Evolutionary conservation across 2,113 vertebrate genomes (phyloP), one percentile per base, ranked within the genome.

Genomic region (Phasianus colchicus): DNA sequence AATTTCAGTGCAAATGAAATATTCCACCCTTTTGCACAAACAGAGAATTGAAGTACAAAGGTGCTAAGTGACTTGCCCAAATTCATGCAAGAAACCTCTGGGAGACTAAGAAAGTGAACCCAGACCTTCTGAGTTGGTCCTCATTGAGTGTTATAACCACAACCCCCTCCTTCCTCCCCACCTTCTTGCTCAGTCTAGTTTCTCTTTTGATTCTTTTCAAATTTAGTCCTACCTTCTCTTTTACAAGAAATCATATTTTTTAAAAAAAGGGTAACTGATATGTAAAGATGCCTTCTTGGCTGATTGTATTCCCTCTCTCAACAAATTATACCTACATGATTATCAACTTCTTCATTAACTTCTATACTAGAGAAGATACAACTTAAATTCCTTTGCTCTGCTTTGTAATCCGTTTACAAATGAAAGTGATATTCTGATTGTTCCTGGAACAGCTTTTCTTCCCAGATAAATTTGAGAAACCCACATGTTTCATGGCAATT

Each of bases 211-310:
- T 94, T 95, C 42, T 93, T 92, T 40, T 67, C 58, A 88, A 95
- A 90, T 87, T 93, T 93, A 95, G 75, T 78, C 50, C 47, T 97
- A 93, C 77, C 38, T 60, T 96, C 93, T 95, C 69, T 96, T 88
- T 97, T 94, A 96, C 86, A 94, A 95, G 95, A 97, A 96, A 58
- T 83, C 75, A 73, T 76, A 54, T 79, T 38, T 66, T 67, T 66
- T 71, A 1, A 57, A 77, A 40, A 36, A 76, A 48, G 55, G n/a
- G n/a, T 70, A 72, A 88, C 45, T 72, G 60, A 77, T 18, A 32
- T 13, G 66, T 86, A 96, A 96, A 94, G 76, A 96, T 75, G 66
- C 47, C 54, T 89, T 42, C 42, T 93, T 38, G 22, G 8, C 15
- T 79, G 52, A 65, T 73, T 83, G 52, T 69, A 83, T 36, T 81